Conservation (phyloP, 1,140 invertebrate genomes). For the Zaprionus africanus region DNA sequence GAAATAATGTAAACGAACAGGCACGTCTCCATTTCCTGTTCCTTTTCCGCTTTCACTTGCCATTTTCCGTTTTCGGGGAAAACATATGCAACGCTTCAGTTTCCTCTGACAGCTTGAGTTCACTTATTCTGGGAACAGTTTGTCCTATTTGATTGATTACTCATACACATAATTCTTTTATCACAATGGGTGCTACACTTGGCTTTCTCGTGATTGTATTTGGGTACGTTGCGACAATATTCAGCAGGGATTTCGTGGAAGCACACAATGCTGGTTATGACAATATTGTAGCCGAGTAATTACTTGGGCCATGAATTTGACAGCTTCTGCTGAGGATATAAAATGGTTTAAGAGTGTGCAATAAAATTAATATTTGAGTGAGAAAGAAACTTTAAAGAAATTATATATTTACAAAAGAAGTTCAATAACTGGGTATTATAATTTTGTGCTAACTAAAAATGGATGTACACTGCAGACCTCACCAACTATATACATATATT, state of each 20-base stretch:
- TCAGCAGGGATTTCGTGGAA: neutral
- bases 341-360: no score
- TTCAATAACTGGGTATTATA: no score
- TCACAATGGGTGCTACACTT: neutral
- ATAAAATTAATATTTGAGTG: no score
- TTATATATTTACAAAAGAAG: no score
- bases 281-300: neutral
- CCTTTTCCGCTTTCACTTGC: neutral
- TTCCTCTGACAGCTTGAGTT: neutral
- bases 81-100: slow-evolving; percentile 25
- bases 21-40: slow-evolving; percentile 41
- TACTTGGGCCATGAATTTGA: neutral
- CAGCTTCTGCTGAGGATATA: no score
- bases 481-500: no score
- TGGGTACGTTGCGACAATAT: neutral
- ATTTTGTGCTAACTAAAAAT: no score
- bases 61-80: neutral
- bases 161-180: slow-evolving; percentile 4
- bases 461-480: no score
- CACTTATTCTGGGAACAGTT: neutral
- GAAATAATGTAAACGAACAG: slow-evolving; percentile 49
- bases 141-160: slow-evolving; percentile 10
- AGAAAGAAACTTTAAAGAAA: no score
- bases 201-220: neutral
- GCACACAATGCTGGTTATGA: neutral